A percentile compares a stretch with the other conserved stretches of the same genome.
These are phyloP conservation scores for Ascidia mentula DNA, from an alignment of 23 tunicate genomes.

Conservation along the genomic window DNA sequence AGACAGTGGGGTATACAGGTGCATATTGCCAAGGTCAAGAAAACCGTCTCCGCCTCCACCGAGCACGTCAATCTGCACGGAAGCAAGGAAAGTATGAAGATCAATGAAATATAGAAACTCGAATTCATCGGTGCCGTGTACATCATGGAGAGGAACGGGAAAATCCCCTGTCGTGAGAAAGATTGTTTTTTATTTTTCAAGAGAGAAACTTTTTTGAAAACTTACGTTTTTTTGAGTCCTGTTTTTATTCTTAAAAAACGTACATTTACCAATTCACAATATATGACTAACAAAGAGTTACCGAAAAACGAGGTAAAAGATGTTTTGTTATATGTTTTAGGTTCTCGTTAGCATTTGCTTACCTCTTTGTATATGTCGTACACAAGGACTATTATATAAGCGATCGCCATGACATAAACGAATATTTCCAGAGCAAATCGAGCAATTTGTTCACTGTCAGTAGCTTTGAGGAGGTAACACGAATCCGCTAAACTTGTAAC, in stretches of 20 bases:
- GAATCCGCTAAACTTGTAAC: neutral
- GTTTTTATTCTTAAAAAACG: too few species aligned
- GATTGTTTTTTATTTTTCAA: neutral
- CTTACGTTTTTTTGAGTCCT: too few species aligned
- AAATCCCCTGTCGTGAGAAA: constrained; percentile 30
- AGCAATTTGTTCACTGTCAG: constrained; percentile 35
- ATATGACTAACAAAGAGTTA: too few species aligned
- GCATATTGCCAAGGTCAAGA: constrained; percentile 66
- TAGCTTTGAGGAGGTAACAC: constrained; percentile 42
- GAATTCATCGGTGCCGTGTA: constrained; percentile 82
- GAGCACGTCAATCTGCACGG: constrained; percentile 80
- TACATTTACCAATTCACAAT: too few species aligned
- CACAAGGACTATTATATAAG: constrained; percentile 31
- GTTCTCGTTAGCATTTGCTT: neutral
- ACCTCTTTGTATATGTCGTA: constrained; percentile 56
- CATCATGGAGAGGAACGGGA: constrained; percentile 34
- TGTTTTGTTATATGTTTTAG: neutral
- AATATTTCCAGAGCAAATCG: constrained; percentile 64
- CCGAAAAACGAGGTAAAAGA: too few species aligned
- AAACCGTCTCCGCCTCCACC: constrained; percentile 61
- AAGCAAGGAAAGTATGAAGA: constrained; percentile 48
- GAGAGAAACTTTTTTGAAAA: neutral
- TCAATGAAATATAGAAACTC: constrained; percentile 64
- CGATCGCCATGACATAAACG: constrained; percentile 28
- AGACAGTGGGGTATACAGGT: constrained; percentile 79